Evolutionary conservation across 2,888 invertebrate species (phyloP).

Genomic region (Eristalinus aeneus): DNA sequence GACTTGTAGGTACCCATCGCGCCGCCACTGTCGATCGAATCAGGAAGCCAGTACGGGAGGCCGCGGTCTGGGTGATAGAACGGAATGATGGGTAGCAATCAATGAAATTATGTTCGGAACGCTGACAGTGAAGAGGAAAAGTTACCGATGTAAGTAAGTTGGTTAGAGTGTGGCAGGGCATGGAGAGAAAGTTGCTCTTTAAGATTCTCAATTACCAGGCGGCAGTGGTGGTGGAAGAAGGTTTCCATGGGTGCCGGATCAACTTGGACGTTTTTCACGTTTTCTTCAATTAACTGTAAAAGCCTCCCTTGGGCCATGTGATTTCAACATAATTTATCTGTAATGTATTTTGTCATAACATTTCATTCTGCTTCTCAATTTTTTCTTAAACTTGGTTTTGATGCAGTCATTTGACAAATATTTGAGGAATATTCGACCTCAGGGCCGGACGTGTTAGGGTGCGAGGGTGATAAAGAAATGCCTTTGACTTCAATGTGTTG

Average conservation of each 20-base stretch:
- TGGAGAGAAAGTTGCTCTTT: background rate
- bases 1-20: conserved; percentile 4
- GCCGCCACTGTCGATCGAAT: background rate
- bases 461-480: no score
- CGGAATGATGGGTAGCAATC: conserved; percentile 49
- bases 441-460: no score
- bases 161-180: background rate
- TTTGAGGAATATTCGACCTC: background rate
- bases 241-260: background rate
- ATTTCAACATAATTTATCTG: background rate
- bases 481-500: no score
- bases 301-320: background rate
- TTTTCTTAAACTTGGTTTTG: background rate
- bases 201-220: background rate
- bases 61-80: conserved; percentile 29
- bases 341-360: background rate
- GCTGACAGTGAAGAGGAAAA: background rate
- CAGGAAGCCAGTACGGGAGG: background rate
- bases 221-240: background rate
- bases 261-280: background rate
- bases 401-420: background rate
- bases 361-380: background rate
- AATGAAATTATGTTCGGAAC: conserved; percentile 22
- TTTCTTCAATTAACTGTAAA: background rate
- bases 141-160: background rate